Conservation (phyloP, 2,888 invertebrate species). For the Lydus trimaculatus region DNA sequence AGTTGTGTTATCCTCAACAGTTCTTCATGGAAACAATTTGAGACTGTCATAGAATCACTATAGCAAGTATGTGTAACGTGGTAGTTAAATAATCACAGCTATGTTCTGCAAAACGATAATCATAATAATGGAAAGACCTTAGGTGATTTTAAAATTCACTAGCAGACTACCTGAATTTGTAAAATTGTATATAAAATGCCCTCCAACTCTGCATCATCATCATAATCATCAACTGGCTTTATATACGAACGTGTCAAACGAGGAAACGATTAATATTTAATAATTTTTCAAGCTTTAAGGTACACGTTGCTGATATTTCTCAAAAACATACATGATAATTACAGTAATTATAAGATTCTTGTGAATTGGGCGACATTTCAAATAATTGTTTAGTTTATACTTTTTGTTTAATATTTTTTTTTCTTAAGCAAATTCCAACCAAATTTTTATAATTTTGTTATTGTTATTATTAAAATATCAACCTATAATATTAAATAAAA, state of each 20-base stretch:
- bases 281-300: conserved; percentile 38
- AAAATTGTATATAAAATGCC: conserved; percentile 39
- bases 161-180: conserved; percentile 50
- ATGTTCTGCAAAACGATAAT: conserved; percentile 47
- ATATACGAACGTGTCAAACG: conserved; percentile 44
- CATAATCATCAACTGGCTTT: conserved; percentile 27
- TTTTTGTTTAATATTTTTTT: not conserved
- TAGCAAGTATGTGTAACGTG: conserved; percentile 42
- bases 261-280: conserved; percentile 43
- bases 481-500: conserved; percentile 22
- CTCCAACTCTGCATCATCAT: conserved; percentile 29
- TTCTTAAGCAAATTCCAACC: not conserved
- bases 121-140: conserved; percentile 40
- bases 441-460: not conserved
- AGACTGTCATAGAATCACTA: not conserved
- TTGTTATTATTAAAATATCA: not conserved
- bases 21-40: not conserved
- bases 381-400: not conserved
- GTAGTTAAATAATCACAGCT: conserved; percentile 51
- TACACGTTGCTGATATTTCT: conserved; percentile 19
- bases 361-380: not conserved
- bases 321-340: not conserved
- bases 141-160: conserved; percentile 37
- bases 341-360: not conserved
- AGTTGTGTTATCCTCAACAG: too few species aligned